Base-by-base conservation (phyloP, 2,797 vertebrate species). In the Linurgus olivaceus region DNA sequence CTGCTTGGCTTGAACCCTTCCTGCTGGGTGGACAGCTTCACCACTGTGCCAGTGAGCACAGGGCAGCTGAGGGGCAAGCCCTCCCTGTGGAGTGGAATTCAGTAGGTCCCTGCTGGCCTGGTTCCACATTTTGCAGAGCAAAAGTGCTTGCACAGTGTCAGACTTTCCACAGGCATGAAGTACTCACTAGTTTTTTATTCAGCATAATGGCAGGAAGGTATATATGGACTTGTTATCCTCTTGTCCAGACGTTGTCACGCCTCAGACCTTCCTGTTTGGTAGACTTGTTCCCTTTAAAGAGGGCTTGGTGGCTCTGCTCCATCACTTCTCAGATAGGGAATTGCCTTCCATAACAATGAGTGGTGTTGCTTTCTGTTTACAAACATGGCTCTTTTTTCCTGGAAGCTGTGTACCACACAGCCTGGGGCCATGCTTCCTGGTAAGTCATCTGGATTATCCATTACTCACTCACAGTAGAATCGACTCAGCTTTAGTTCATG, bases 211-310 rank as follows among this genome's bases (percentile, higher is more conserved):
- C 65, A 88, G 55, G 47, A 86, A 48, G 17, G 63, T 55, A 33
- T 29, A n/a, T 5, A 33, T 14, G 28, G 51, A 33, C 26, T 84
- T 88, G 63, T 82, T 47, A 52, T 61, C 54, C 55, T 79, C 72
- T 82, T 63, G 44, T 40, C 31, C 66, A 81, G 80, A 65, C 16
- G 1, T 16, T 45, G 37, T 79, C 73, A 92, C 10, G 17, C 61
- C 61, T 90, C 63, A 83, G 87, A 57, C 70, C 80, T 96, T 97
- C 95, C 93, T 96, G 80, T 95, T 95, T 92, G 18, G 63, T 70
- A 72, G 62, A 58, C 62, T 86, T 3, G 1, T 45, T 82, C 54
- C 63, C 14, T 55, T 17, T 55, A 67, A 93, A 45, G 73, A 79
- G 57, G 67, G 21, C 20, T 61, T 3, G 4, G 44, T 88, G 74